Base-by-base conservation (phyloP, 1,140 invertebrate species). In the Holcopasites calliopsidis region DNA sequence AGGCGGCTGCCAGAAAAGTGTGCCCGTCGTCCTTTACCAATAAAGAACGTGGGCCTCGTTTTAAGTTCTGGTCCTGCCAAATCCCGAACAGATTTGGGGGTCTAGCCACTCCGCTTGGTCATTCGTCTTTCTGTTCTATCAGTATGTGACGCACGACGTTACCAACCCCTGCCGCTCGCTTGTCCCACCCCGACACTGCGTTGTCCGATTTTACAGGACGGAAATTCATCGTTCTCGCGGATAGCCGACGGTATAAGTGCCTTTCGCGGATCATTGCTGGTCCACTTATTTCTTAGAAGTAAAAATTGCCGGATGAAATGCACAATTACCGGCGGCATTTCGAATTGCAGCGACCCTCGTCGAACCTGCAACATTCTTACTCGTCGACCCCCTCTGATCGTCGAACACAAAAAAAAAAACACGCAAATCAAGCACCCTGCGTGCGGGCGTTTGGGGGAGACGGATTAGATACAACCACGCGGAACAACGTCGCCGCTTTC, bases 21-120 rank as follows among this genome's bases (percentile, higher is more conserved):
- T 75, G 80, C 77, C 84, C 78, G 77, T 77, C 85, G 85, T 87
- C 84, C 82, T 79, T 84, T 77, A 61, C 77, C 86, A 80, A 88
- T 84, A 84, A 80, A 70, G 74, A 88, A 88, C 87, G 87, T 88
- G 86, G 87, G 87, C 83, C 81, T 85, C 87, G 81, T 88, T 88
- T 86, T 80, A 87, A 88, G 80, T 83, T 85, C 60, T 72, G 75
- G 71, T 82, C 82, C 85, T 87, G 83, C 86, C 85, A 86, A 88
- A 88, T 87, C 84, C 85, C 62, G 84, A 81, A 77, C 86, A 87
- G 87, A 88, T 88, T 88, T 87, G 68, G 77, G n/a, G 73, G 75
- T 76, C 82, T 84, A 81, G 76, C 75, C 85, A 82, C 82, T 82
- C 79, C 33, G 60, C 42, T 62, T 28, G 66, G 52, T 75, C 76